Conservation (phyloP, 2,113 vertebrate genomes). For the Columba janthina region DNA sequence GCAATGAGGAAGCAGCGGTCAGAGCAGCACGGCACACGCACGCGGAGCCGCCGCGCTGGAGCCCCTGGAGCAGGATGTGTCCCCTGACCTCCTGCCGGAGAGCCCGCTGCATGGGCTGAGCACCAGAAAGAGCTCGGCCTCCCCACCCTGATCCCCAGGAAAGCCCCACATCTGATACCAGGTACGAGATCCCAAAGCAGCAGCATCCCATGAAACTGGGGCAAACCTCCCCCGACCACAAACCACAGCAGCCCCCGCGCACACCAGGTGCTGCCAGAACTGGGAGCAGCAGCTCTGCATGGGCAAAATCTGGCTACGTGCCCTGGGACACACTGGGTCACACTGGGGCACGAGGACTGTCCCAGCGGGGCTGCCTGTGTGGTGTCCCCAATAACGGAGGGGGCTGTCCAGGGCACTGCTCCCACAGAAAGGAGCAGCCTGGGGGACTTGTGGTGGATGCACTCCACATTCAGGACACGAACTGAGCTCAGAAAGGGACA, state of each 20-base stretch:
- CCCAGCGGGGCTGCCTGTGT: background rate
- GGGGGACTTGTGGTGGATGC: background rate
- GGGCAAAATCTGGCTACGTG: fast-evolving
- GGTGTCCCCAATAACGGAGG: no score
- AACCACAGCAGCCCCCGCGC: background rate
- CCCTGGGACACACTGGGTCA: fast-evolving
- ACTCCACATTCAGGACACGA: background rate
- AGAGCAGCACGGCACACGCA: background rate
- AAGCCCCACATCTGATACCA: background rate
- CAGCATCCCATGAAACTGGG: fast-evolving
- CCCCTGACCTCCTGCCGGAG: background rate
- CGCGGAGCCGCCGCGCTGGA: fast-evolving
- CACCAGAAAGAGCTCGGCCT: background rate
- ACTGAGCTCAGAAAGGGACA: background rate
- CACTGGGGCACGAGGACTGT: fast-evolving
- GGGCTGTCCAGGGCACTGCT: no score
- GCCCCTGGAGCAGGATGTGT: fast-evolving
- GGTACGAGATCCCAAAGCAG: background rate
- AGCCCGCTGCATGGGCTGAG: background rate
- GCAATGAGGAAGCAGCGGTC: background rate
- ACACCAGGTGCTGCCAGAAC: background rate
- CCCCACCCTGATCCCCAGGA: fast-evolving
- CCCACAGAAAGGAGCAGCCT: background rate
- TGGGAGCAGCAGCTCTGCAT: background rate
- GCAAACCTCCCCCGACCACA: fast-evolving